Evolutionary conservation across 2,113 vertebrate species (phyloP).

Genomic region (Dicrurus megarhynchus): DNA sequence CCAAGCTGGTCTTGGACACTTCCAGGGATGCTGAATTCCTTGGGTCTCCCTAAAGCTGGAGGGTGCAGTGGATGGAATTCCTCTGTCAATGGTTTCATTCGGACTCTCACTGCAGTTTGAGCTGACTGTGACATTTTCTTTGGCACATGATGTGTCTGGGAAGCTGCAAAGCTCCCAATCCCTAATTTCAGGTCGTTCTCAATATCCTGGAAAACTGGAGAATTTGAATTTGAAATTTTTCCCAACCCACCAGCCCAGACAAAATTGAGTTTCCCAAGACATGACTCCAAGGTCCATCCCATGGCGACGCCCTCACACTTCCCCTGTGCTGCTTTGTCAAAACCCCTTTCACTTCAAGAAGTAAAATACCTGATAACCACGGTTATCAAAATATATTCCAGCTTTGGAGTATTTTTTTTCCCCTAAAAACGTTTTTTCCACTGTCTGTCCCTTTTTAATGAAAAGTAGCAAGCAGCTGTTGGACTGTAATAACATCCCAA

Average conservation of each 20-base stretch:
- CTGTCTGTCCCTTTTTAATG: neutral
- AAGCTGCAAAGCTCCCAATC: neutral
- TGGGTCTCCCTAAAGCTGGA: neutral
- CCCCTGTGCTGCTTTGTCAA: neutral
- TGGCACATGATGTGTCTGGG: no score
- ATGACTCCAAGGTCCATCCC: neutral
- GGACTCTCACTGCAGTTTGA: neutral
- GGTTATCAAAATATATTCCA: neutral
- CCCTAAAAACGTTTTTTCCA: neutral
- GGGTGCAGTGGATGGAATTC: neutral
- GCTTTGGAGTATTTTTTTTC: neutral
- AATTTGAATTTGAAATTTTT: neutral
- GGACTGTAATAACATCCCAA: neutral
- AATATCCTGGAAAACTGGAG: neutral
- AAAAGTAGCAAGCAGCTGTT: neutral
- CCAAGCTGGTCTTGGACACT: neutral
- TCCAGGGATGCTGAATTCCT: neutral
- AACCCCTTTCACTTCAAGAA: neutral
- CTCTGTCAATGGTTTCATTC: neutral
- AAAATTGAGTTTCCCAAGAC: neutral
- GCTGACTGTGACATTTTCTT: neutral
- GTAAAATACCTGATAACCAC: neutral
- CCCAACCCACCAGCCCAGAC: no score
- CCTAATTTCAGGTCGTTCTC: neutral
- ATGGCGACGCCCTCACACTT: accelerated